Evolutionary conservation across 2,888 invertebrate genomes (phyloP).

Genomic region (Cheilosia urbana): DNA sequence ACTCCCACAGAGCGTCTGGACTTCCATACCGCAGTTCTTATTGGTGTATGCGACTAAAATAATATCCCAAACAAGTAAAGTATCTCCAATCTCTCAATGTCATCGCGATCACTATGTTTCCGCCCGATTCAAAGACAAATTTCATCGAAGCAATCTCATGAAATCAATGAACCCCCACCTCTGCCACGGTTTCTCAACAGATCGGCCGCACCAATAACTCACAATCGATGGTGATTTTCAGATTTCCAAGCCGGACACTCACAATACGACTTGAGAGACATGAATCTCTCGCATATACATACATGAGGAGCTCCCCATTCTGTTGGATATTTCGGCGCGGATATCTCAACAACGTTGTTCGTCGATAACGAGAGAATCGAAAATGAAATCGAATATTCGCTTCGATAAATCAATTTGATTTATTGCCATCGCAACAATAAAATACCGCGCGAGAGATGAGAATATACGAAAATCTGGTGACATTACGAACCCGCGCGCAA

Average conservation of each 20-base stretch:
- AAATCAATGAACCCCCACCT: no score
- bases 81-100: slow-evolving; percentile 9
- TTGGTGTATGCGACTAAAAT: no score
- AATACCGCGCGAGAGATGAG: slow-evolving; percentile 70
- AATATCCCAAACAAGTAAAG: no score
- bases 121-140: no score
- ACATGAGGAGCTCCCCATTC: slow-evolving; percentile 4
- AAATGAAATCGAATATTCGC: slow-evolving; percentile 75
- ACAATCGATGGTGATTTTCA: slow-evolving; percentile 49
- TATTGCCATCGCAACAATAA: slow-evolving; percentile 74
- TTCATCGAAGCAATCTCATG: no score
- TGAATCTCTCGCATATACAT: slow-evolving; percentile 35
- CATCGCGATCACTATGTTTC: slow-evolving; percentile 10
- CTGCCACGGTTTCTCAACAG: no score
- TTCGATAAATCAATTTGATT: slow-evolving; percentile 74
- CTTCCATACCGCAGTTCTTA: no score
- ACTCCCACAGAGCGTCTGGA: no score
- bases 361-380: slow-evolving; percentile 56
- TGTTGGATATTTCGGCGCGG: slow-evolving; percentile 43
- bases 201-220: slow-evolving; percentile 57
- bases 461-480: slow-evolving; percentile 75
- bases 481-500: slow-evolving; percentile 71
- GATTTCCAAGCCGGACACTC: slow-evolving; percentile 63
- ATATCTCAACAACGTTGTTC: slow-evolving; percentile 71
- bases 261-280: slow-evolving; percentile 63